phyloP scores from a whole-genome alignment of 92 coral and sea anemone species.

The Parazoanthus swiftii region DNA sequence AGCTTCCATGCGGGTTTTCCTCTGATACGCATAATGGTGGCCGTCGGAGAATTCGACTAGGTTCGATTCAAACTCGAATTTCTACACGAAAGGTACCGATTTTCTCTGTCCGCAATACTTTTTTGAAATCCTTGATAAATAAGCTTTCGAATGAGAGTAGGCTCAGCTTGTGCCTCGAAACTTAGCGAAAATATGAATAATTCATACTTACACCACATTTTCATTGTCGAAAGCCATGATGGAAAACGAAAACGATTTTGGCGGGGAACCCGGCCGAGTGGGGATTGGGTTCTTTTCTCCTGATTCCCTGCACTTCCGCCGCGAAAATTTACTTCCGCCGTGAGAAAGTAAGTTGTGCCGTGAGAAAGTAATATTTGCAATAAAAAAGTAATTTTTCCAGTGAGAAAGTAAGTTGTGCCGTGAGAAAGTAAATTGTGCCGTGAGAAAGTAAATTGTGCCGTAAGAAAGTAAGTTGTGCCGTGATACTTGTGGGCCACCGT shows the following conservation, averaged over 20 bases:
- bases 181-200: constrained; percentile 14
- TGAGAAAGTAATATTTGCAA: neutral
- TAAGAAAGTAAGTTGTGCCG: neutral
- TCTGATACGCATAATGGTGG: constrained; percentile 25
- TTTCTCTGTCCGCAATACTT: neutral
- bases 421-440: no score
- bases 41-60: neutral
- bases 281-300: constrained; percentile 24
- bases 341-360: no score
- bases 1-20: constrained; percentile 23
- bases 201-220: constrained; percentile 27
- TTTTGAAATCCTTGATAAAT: neutral
- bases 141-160: constrained; percentile 2
- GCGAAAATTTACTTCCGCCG: constrained; percentile 26
- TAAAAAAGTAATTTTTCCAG: neutral
- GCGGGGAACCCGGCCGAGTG: constrained; percentile 21
- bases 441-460: no score
- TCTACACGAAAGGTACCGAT: constrained; percentile 8
- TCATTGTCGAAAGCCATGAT: constrained; percentile 16
- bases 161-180: constrained; percentile 16
- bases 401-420: neutral
- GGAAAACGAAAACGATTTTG: constrained; percentile 23
- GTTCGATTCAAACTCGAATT: constrained; percentile 16
- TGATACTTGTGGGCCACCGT: neutral
- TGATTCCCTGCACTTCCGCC: constrained; percentile 20